These are phyloP conservation scores for Bombus waltoni DNA, from an alignment of 1,140 invertebrate species.

Conservation along the genomic window DNA sequence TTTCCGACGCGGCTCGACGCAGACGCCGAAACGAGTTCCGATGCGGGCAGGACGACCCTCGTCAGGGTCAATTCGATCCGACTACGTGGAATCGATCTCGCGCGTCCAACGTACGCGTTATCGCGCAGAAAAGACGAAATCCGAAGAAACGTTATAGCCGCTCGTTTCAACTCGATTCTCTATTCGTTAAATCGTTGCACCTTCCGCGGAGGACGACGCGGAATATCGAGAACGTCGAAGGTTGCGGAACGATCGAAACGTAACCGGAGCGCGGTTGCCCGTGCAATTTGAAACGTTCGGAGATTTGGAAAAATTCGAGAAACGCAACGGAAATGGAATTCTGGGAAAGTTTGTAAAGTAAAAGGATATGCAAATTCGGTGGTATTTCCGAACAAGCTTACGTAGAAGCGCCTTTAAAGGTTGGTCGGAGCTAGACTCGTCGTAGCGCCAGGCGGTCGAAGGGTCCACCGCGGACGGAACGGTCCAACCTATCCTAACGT, in stretches of 20 bases:
- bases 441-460: conserved; percentile 15
- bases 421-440: conserved; percentile 26
- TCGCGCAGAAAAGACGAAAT: too few species aligned
- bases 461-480: conserved; percentile 23
- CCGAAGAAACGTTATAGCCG: too few species aligned
- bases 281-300: too few species aligned
- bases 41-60: conserved; percentile 58
- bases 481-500: conserved; percentile 63
- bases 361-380: background rate
- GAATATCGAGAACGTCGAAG: too few species aligned
- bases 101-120: background rate
- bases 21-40: background rate
- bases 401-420: conserved; percentile 40
- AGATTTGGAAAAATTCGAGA: too few species aligned
- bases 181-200: too few species aligned
- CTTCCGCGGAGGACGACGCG: too few species aligned
- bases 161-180: too few species aligned
- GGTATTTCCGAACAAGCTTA: background rate
- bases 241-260: too few species aligned
- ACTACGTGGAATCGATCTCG: background rate
- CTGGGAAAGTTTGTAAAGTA: background rate
- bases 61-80: background rate
- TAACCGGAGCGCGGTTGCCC: too few species aligned
- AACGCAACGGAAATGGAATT: too few species aligned
- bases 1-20: conserved; percentile 30